Evolutionary conservation across 2,113 vertebrate genomes (phyloP), one percentile per base, ranked within the genome.

Genomic region (Bubo bubo): DNA sequence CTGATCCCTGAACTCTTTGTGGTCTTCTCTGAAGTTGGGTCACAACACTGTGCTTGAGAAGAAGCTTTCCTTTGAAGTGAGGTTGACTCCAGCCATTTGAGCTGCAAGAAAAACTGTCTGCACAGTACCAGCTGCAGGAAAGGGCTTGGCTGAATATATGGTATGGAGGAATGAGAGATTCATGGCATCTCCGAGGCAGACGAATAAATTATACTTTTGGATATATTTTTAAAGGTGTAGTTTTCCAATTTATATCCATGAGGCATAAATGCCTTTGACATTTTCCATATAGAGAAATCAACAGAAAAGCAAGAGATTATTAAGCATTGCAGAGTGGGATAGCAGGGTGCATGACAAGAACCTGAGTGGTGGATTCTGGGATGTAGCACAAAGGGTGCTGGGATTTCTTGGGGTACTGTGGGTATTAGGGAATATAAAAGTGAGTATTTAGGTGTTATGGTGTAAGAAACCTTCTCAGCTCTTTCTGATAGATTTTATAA

Each of bases 91-190:
- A 90, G 17, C n/a, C 28, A 80, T 80, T 88, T 66, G 52, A 87
- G 53, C 56, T 64, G 34, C 52, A 53, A 91, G 55, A 19, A 82
- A 53, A 89, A 60, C 30, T 47, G n/a, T 56, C 47, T 84, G 64
- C 13, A 21, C 11, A 13, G 50, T 67, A 56, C 55, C 60, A 92
- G 72, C 71, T 83, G 63, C 63, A 73, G 56, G 39, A 80, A 80
- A 89, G 66, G 79, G 12, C 39, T 72, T 81, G 53, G n/a, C 62
- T 87, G 66, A 81, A 49, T 39, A 15, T 7, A 75, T 72, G 70
- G 24, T n/a, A n/a, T 8, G 9, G 27, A 79, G 41, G n/a, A 94
- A 82, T 23, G 86, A 85, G 92, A 89, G 66, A 87, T 74, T 95
- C 56, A 45, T 81, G 92, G 58, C 62, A 64, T 86, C 59, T 85